These are phyloP conservation scores for Homalodisca vitripennis DNA, from an alignment of 1,140 invertebrate species.

Conservation along the genomic window DNA sequence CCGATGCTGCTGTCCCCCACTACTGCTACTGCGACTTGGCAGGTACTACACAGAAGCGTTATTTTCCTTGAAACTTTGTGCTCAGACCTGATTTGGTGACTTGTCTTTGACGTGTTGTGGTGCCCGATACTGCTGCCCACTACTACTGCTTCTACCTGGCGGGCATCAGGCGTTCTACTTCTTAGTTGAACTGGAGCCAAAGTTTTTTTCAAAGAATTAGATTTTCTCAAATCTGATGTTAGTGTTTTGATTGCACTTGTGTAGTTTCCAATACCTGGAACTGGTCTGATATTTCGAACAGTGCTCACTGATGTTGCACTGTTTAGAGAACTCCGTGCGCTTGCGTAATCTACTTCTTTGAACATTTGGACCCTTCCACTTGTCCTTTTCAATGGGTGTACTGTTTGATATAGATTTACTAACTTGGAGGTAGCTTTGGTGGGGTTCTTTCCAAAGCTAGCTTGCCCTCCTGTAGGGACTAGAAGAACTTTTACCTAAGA, in stretches of 20 bases:
- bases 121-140: slow-evolving; percentile 66
- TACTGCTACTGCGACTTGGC: slow-evolving; percentile 69
- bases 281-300: slow-evolving; percentile 61
- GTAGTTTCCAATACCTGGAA: slow-evolving; percentile 43
- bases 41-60: slow-evolving; percentile 52
- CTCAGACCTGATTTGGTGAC: slow-evolving; percentile 41
- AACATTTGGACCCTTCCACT: slow-evolving; percentile 62
- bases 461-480: slow-evolving; percentile 5
- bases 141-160: slow-evolving; percentile 68
- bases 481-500: slow-evolving; percentile 28
- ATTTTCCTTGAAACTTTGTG: slow-evolving; percentile 48
- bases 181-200: slow-evolving; percentile 40
- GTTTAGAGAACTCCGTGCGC: slow-evolving; percentile 78
- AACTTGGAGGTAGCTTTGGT: slow-evolving; percentile 8
- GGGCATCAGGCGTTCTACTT: slow-evolving; percentile 52
- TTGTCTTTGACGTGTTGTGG: slow-evolving; percentile 40
- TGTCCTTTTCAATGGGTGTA: slow-evolving; percentile 36
- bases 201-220: slow-evolving; percentile 45
- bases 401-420: neutral
- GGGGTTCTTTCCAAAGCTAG: slow-evolving; percentile 24
- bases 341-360: slow-evolving; percentile 73
- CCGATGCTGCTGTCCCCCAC: slow-evolving; percentile 67
- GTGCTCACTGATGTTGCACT: slow-evolving; percentile 78
- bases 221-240: slow-evolving; percentile 43
- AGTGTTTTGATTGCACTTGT: slow-evolving; percentile 45